These are phyloP conservation scores for Pelobates fuscus DNA, from an alignment of 2,113 vertebrate species.

Conservation along the genomic window DNA sequence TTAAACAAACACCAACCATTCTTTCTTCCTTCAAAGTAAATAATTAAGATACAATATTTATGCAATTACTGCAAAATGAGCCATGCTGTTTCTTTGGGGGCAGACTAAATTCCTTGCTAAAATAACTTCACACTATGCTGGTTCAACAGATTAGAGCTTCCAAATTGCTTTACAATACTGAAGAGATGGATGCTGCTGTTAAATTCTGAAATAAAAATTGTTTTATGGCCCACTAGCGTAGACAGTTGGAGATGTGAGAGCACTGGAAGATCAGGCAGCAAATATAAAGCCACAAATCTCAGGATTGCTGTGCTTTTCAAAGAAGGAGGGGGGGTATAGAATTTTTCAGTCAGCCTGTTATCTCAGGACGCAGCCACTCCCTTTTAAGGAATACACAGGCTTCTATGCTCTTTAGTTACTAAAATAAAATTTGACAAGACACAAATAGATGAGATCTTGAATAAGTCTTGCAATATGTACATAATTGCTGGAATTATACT, in stretches of 20 bases:
- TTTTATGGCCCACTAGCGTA: conserved; percentile 36
- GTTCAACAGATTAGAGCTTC: conserved; percentile 12
- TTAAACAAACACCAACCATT: no score
- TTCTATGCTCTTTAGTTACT: no score
- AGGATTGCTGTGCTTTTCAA: neutral
- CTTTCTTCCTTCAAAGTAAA: neutral
- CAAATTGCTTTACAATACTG: conserved; percentile 42
- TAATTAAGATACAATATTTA: neutral
- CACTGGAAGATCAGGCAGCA: conserved; percentile 34
- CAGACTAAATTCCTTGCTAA: neutral
- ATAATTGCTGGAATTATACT: no score
- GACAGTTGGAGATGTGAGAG: conserved; percentile 42
- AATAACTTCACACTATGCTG: conserved; percentile 5
- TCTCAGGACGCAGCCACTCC: conserved; percentile 5
- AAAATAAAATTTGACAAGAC: no score
- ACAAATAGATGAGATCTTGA: no score
- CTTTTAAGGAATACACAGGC: neutral
- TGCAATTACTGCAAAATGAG: neutral
- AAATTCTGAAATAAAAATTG: conserved; percentile 37
- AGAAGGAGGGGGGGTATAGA: neutral
- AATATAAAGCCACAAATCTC: conserved; percentile 30
- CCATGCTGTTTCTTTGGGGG: neutral
- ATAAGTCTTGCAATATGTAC: no score
- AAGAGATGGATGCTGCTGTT: conserved; percentile 41
- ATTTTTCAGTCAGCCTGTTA: neutral